These are phyloP conservation scores for Drosophila kanekoi DNA, from an alignment of 2,888 invertebrate species.

Conservation along the genomic window DNA sequence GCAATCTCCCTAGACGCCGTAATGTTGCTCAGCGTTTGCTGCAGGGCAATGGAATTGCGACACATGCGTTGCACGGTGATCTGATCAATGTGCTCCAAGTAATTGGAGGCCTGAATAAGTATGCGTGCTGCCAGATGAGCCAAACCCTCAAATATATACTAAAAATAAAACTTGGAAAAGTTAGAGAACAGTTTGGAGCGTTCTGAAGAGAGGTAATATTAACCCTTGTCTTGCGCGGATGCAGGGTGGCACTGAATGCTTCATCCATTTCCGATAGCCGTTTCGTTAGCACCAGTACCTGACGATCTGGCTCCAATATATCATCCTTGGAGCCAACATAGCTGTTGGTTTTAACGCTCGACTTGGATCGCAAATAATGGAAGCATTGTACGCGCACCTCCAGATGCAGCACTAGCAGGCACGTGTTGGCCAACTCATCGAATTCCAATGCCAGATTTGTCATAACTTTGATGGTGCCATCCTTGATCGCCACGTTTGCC, in stretches of 20 bases:
- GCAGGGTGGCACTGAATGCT: constrained; percentile 90
- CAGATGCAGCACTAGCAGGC: constrained; percentile 95
- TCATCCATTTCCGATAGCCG: constrained; percentile 92
- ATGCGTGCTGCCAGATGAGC: constrained; percentile 92
- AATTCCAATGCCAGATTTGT: constrained; percentile 91
- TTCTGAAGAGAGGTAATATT: not conserved
- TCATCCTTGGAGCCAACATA: constrained; percentile 87
- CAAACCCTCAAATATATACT: constrained; percentile 96
- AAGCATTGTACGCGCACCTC: constrained; percentile 98
- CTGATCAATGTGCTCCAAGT: constrained; percentile 92
- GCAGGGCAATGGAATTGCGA: constrained; percentile 93
- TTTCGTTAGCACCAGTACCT: constrained; percentile 91
- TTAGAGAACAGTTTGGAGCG: not conserved
- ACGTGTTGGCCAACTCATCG: constrained; percentile 95
- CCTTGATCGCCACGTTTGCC: constrained; percentile 85
- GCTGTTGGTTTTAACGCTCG: constrained; percentile 78
- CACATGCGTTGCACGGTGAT: constrained; percentile 94
- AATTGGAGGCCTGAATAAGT: constrained; percentile 92
- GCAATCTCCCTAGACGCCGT: constrained; percentile 93
- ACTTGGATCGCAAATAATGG: constrained; percentile 91
- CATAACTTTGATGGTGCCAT: constrained; percentile 88
- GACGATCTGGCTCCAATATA: constrained; percentile 91
- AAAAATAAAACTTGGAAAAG: not conserved
- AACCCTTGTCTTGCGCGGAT: constrained; percentile 91
- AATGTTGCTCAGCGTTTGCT: constrained; percentile 94